Percentiles rank a stretch among this genome's conserved stretches.
phyloP scores from a whole-genome alignment of 2,113 vertebrate species.

The Ptyas mucosa region DNA sequence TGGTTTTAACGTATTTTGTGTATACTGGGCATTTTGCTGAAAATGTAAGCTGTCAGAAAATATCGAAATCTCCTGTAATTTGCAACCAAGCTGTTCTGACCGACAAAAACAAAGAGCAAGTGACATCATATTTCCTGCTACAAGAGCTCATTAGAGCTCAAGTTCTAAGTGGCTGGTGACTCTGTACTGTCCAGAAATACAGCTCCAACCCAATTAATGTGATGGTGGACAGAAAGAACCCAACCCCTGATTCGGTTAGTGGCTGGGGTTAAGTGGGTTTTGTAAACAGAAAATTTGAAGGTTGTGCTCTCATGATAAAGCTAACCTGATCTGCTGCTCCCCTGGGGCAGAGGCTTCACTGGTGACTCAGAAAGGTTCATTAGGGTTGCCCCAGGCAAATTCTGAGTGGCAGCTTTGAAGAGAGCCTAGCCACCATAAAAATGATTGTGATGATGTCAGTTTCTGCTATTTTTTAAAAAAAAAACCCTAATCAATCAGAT shows the following conservation, averaged over 20 bases:
- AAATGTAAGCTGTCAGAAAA: neutral
- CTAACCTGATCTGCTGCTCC: neutral
- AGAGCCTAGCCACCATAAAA: neutral
- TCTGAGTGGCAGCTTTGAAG: neutral
- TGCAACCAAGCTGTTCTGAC: neutral
- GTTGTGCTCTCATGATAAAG: neutral
- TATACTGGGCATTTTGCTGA: neutral
- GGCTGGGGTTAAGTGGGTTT: neutral
- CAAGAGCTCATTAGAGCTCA: neutral
- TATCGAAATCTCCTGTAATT: neutral
- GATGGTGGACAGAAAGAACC: neutral
- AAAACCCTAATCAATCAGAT: neutral
- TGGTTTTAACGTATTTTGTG: slow-evolving; percentile 3
- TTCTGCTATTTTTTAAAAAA: neutral
- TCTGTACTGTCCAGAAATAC: neutral
- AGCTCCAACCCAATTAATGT: neutral
- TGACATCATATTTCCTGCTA: neutral
- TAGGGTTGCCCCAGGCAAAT: neutral
- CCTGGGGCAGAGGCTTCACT: neutral
- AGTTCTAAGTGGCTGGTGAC: neutral
- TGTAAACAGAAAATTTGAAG: neutral
- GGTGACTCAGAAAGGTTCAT: neutral
- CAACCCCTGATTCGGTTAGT: neutral
- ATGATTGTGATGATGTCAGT: neutral
- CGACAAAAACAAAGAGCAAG: neutral